phyloP scores from a whole-genome alignment of 2,888 invertebrate species.

The Danaus chrysippus region DNA sequence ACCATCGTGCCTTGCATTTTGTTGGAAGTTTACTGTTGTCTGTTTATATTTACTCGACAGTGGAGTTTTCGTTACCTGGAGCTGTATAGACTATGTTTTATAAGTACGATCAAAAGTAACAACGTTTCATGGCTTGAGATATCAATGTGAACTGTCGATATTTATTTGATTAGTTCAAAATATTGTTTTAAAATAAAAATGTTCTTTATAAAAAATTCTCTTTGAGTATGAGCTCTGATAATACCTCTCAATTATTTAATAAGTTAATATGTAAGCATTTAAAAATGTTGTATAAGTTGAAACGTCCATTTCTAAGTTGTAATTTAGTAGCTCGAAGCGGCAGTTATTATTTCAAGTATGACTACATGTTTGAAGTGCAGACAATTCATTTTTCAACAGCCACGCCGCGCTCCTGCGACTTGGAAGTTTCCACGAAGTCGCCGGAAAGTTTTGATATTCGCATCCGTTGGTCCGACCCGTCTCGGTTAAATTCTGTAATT shows the following conservation, averaged over 20 bases:
- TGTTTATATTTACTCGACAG: conserved; percentile 33
- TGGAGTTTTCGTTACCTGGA: conserved; percentile 44
- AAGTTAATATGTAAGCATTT: no score
- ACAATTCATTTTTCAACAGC: conserved; percentile 76
- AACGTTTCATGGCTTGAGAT: no score
- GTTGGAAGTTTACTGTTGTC: conserved; percentile 30
- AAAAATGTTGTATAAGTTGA: no score
- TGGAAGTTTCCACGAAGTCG: conserved; percentile 53
- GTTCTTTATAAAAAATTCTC: no score
- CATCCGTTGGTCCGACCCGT: conserved; percentile 53
- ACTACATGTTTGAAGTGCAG: conserved; percentile 71
- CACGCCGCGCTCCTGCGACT: conserved; percentile 53
- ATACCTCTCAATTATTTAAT: no score
- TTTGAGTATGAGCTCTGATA: no score
- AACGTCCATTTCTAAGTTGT: neutral
- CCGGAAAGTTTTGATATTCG: conserved; percentile 66
- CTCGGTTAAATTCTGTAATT: conserved; percentile 59
- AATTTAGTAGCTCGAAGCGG: neutral
- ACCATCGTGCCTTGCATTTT: conserved; percentile 35
- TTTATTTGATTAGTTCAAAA: no score
- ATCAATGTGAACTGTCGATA: no score
- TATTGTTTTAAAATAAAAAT: no score
- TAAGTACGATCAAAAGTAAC: neutral
- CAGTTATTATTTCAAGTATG: conserved; percentile 48
- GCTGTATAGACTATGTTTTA: neutral